Evolutionary conservation across 30 jellyfish, hydroid and myxozoan genomes (phyloP), one percentile per base, ranked within the genome.

Genomic region (Mastigias papua): DNA sequence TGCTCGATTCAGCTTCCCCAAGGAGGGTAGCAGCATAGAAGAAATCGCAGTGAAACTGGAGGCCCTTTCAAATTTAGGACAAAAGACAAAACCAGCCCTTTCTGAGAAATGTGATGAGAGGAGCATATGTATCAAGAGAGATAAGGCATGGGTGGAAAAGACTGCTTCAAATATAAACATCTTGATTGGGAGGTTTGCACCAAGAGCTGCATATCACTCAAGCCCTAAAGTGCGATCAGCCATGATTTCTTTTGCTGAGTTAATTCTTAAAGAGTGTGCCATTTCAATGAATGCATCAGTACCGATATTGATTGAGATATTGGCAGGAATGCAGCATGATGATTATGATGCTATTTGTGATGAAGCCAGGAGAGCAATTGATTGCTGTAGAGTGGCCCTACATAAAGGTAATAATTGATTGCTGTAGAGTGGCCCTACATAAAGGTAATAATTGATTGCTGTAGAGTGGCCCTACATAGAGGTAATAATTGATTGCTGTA

Each of bases 261-360:
- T 78, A 19, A 22, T 93, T 0, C 27, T 87, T 37, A 23, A 19
- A 13, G 57, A 60, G 2, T 93, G 98, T 63, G 48, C 76, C 31
- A 66, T 16, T 26, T 57, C 96, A 46, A 75, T 93, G 95, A 35
- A 42, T 5, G 69, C 33, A 21, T 86, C 86, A 22, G 42, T 69
- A 22, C 93, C 91, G 6, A 81, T 0, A 46, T 68, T 86, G 33
- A 32, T 93, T 27, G 97, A 80, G 63, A 70, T 73, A 23, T 67
- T 93, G 5, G 97, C 96, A 19, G 91, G 94, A 33, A 32, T 88
- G 81, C 82, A 76, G 31, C 51, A 87, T 67, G 98, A 88, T 87
- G 97, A 82, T n/a, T 78, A 58, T 34, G 91, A 76, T 3, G 82
- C 33, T 27, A 94, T 93, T 31, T 72, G 86, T n/a, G 27, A 13